Evolutionary conservation across 1,140 invertebrate genomes (phyloP), one percentile per base, ranked within the genome.

Genomic region (Drosophila sp.): DNA sequence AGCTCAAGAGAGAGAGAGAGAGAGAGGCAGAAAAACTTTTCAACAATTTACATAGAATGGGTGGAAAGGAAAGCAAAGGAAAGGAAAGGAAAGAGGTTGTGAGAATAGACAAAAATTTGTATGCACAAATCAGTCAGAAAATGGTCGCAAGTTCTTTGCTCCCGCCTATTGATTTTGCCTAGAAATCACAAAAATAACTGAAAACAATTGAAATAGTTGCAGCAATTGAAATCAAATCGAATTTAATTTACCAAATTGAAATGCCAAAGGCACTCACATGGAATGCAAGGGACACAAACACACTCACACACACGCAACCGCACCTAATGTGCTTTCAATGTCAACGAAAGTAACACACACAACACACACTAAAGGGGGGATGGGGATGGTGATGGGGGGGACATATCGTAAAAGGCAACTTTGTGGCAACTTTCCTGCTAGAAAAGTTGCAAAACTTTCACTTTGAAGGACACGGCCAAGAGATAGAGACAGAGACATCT

Each of bases 391-490:
- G n/a, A n/a, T n/a, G 4, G 35, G 17, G 29, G 7, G 30, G 10
- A 47, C 10, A 33, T 50, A 63, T 38, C 40, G n/a, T 25, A 55
- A 30, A 56, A 23, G 54, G 25, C 11, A 63, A 70, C 47, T 55
- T 47, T 66, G 29, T 69, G 58, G 50, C 17, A 41, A 86, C 90
- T 91, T 91, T 17, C 30, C 38, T 55, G 29, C 60, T 41, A 5
- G 30, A 11, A 47, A 72, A 72, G 72, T 81, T 60, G 40, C 82
- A 75, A 70, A 67, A 87, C 83, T 87, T 87, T 87, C 83, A 67
- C 79, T 89, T 70, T 66, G 72, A 89, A 89, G 84, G 83, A 76
- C 84, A 80, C 65, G 67, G 57, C 50, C 60, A 35, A 40, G 10
- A 64, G 32, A 41, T 17, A 32, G 33, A 33, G 23, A 54, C 44